Evolutionary conservation across 2,113 vertebrate genomes (phyloP).

Genomic region (Poeciliopsis retropinna): DNA sequence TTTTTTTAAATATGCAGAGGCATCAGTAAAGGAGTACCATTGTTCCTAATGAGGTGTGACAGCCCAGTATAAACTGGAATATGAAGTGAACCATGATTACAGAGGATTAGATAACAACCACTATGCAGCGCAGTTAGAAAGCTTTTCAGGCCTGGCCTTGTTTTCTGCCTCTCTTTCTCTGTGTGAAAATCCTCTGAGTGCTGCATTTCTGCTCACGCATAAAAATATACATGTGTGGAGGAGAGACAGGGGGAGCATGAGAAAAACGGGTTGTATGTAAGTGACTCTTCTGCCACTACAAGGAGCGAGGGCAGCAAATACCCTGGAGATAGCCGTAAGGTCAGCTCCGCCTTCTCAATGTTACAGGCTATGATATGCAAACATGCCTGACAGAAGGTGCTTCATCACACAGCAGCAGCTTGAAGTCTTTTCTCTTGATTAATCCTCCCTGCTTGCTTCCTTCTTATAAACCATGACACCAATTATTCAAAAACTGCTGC

Average conservation of each 20-base stretch:
- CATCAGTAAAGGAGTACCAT: slow-evolving; percentile 61
- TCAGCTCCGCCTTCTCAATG: slow-evolving; percentile 73
- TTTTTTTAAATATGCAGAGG: slow-evolving; percentile 55
- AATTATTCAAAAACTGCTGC: background rate
- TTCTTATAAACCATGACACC: slow-evolving; percentile 24
- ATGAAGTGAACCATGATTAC: slow-evolving; percentile 76
- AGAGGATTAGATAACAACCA: slow-evolving; percentile 74
- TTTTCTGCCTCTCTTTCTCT: slow-evolving; percentile 40
- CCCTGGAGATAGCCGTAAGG: slow-evolving; percentile 63
- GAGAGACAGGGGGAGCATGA: background rate
- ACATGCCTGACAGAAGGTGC: slow-evolving; percentile 73
- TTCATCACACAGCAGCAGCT: slow-evolving; percentile 68
- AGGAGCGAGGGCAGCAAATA: slow-evolving; percentile 45
- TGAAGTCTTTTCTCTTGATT: slow-evolving; percentile 69
- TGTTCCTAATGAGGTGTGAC: slow-evolving; percentile 74
- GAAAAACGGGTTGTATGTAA: slow-evolving; percentile 16
- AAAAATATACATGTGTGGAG: slow-evolving; percentile 7
- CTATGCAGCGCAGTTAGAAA: slow-evolving; percentile 59
- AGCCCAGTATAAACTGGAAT: slow-evolving; percentile 72
- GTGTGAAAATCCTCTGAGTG: slow-evolving; percentile 51
- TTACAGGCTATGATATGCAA: slow-evolving; percentile 69
- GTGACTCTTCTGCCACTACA: slow-evolving; percentile 37
- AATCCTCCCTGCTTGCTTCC: slow-evolving; percentile 55
- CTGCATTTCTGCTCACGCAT: slow-evolving; percentile 45
- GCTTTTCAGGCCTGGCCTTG: slow-evolving; percentile 57